phyloP scores from a whole-genome alignment of 2,113 vertebrate species.

The Apodemus speciosus region DNA sequence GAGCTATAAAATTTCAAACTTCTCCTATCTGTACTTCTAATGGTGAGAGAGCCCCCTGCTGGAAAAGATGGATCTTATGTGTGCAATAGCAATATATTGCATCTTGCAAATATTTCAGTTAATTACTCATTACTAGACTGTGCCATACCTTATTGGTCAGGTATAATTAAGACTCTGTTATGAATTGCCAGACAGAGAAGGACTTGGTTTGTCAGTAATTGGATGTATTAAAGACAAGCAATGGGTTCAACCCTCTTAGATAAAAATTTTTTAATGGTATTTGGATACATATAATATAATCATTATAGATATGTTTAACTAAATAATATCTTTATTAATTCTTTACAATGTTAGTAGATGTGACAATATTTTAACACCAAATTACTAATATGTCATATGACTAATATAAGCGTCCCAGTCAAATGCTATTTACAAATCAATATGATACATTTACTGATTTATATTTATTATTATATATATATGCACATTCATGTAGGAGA shows the following conservation, averaged over 20 bases:
- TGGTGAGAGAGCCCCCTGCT: conserved; percentile 77
- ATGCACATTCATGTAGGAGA: neutral
- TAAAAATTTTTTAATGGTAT: conserved; percentile 7
- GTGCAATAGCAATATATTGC: accelerated
- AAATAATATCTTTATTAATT: neutral
- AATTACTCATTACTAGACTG: neutral
- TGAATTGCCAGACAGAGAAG: neutral
- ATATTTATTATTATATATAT: neutral
- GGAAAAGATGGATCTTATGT: conserved; percentile 55
- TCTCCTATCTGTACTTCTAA: conserved; percentile 35
- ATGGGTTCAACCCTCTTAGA: neutral
- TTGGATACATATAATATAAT: neutral
- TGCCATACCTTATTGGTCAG: neutral
- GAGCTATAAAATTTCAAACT: neutral
- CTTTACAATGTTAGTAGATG: neutral
- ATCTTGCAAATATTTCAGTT: conserved; percentile 16
- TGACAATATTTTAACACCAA: neutral
- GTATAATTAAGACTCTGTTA: neutral
- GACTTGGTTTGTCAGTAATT: neutral
- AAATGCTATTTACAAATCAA: conserved; percentile 7
- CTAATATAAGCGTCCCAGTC: neutral
- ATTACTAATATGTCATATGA: neutral
- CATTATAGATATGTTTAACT: neutral
- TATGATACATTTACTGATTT: neutral
- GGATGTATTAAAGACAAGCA: neutral